A percentile compares a stretch with the other conserved stretches of the same genome.
phyloP scores from a whole-genome alignment of 2,888 invertebrate species.

The Macrophya alboannulata region DNA sequence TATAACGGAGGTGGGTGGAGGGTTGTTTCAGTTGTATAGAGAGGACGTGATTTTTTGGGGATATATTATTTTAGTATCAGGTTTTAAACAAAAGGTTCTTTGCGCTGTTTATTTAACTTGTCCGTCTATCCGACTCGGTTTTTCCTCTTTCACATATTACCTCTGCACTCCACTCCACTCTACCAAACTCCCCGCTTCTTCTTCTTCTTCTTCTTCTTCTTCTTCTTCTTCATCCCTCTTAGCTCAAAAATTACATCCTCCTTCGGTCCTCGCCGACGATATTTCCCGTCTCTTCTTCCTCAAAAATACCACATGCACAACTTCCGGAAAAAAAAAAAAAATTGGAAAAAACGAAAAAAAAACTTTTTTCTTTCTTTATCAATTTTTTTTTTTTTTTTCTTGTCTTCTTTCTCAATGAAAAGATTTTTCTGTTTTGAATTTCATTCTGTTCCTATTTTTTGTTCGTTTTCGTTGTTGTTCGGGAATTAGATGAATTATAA shows the following conservation, averaged over 20 bases:
- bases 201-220: slow-evolving; percentile 54
- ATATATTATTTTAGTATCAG: slow-evolving; percentile 74
- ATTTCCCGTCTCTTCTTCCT: not conserved
- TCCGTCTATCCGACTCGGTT: slow-evolving; percentile 66
- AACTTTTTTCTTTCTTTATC: not conserved
- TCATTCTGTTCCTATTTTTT: not conserved
- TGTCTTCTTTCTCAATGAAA: not conserved
- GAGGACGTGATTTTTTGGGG: slow-evolving; percentile 19
- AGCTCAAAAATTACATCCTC: not conserved
- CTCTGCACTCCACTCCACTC: slow-evolving; percentile 1
- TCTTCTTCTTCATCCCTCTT: not conserved
- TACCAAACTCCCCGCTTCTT: slow-evolving; percentile 55
- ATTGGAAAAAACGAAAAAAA: too few relatives aligned
- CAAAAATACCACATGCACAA: not conserved
- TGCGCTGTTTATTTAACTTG: slow-evolving; percentile 62
- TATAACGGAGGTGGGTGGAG: not conserved
- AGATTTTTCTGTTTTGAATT: too few relatives aligned
- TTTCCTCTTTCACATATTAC: slow-evolving; percentile 60
- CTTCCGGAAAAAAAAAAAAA: not conserved
- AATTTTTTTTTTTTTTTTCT: not conserved
- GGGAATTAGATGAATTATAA: too few relatives aligned
- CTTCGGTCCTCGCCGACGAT: not conserved
- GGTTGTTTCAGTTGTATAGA: slow-evolving; percentile 52
- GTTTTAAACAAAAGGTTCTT: slow-evolving; percentile 74
- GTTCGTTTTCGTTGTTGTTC: not conserved